Evolutionary conservation across 2,797 vertebrate species (phyloP).

Genomic region (Enteromius argenteus): DNA sequence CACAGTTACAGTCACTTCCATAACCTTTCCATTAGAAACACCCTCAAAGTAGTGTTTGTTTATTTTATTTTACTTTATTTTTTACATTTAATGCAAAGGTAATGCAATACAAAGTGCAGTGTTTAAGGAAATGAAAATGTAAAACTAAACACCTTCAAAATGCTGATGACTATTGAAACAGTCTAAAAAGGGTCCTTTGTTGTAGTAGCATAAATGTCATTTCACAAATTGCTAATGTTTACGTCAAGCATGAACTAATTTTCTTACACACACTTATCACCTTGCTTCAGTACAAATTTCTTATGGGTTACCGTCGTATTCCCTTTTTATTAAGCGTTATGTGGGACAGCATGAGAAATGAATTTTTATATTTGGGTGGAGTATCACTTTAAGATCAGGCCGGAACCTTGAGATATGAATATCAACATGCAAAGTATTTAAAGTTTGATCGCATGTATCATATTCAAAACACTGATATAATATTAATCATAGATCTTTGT

Average conservation of each 20-base stretch:
- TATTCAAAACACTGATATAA: background rate
- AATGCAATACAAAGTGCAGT: background rate
- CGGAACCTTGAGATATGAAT: background rate
- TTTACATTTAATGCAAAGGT: background rate
- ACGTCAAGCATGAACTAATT: background rate
- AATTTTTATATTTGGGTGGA: background rate
- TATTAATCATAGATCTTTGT: background rate
- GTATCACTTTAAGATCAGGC: background rate
- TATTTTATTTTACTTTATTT: too few relatives aligned
- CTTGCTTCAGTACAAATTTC: background rate
- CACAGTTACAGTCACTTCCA: background rate
- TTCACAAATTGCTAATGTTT: background rate
- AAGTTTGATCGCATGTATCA: background rate
- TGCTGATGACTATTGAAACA: too few relatives aligned
- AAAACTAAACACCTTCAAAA: too few relatives aligned
- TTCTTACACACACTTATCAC: too few relatives aligned
- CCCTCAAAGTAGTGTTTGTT: background rate
- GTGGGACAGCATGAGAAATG: background rate
- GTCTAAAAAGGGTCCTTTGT: too few relatives aligned
- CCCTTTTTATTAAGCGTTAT: background rate
- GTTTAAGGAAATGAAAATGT: too few relatives aligned
- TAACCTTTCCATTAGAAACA: background rate
- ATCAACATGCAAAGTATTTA: background rate
- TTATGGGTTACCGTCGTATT: background rate
- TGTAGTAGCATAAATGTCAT: too few relatives aligned